Evolutionary conservation across 92 coral and sea anemone species (phyloP), one percentile per base, ranked within the genome.

Genomic region (Actinostola sp.): DNA sequence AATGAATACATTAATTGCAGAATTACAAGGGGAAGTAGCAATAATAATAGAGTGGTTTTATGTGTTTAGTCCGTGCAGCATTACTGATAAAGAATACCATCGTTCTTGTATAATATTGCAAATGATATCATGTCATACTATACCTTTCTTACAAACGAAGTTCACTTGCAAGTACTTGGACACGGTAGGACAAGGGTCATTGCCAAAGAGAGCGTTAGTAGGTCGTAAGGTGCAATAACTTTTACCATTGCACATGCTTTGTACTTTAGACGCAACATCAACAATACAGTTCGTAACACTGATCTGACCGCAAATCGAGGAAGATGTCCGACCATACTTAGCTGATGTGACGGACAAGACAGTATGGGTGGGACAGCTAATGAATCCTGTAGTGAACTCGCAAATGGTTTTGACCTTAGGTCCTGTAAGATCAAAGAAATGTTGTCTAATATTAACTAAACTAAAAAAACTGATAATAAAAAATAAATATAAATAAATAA

Each of bases 361-460:
- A 9, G 97, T 80, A 60, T 81, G 85, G 33, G 63, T 59, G 30
- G 98, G 97, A 55, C 98, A 93, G 63, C 89, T 81, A 15, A 93
- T 70, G 25, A 64, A 73, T 10, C 72, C 72, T 2, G 92, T 75
- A 20, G 96, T 67, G 25, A 26, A 61, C 32, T 87, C 82, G 54
- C 98, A 93, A 48, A 93, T 62, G 58, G 70, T 73, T 32, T 65
- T 61, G 56, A 56, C 66, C 75, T 77, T 81, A 19, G 90, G 77
- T 56, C 77, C 89, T 82, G 67, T 32, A 66, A 21, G 35, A 39
- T 39, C 0, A 44, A 42, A 23, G 34, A 7, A 42, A 39, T 44
- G n/a, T n/a, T n/a, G n/a, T n/a, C n/a, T n/a, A n/a, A n/a, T n/a
- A n/a, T n/a, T n/a, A n/a, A n/a, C n/a, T n/a, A n/a, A n/a, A n/a